These are phyloP conservation scores for Suillia variegata DNA, from an alignment of 2,888 invertebrate genomes.

Conservation along the genomic window DNA sequence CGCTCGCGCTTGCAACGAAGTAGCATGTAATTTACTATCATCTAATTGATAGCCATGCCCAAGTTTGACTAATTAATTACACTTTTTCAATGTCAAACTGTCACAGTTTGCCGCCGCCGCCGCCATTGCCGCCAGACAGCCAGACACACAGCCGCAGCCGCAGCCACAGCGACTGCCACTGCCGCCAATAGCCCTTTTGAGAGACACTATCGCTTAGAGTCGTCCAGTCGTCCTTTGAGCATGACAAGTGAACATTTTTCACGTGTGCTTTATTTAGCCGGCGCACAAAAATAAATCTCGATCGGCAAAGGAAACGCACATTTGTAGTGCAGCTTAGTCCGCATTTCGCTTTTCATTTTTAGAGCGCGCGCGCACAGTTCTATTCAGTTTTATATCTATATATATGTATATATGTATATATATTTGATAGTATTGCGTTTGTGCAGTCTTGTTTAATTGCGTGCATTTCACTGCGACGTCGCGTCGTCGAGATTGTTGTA, in stretches of 20 bases:
- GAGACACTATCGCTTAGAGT: background rate
- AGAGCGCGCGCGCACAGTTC: too few species aligned
- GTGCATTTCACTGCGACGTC: constrained; percentile 11
- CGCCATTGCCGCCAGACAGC: background rate
- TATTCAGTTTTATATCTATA: too few species aligned
- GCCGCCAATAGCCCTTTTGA: constrained; percentile 5
- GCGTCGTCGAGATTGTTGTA: constrained; percentile 1
- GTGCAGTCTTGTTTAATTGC: constrained; percentile 44
- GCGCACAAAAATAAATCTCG: constrained; percentile 27
- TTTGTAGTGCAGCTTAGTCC: background rate
- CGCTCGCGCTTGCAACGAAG: too few species aligned
- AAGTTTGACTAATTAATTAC: constrained; percentile 48
- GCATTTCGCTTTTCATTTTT: background rate
- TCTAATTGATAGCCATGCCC: constrained; percentile 26
- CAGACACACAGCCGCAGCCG: too few species aligned
- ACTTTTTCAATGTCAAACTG: constrained; percentile 52
- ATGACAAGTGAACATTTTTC: constrained; percentile 26
- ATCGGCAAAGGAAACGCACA: background rate
- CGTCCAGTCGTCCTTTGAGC: constrained; percentile 7
- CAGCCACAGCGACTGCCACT: constrained; percentile 7
- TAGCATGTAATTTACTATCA: constrained; percentile 24
- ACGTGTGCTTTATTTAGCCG: constrained; percentile 24
- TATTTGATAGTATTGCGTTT: background rate
- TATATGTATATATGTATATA: constrained; percentile 12
- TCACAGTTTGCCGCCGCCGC: constrained; percentile 16